Evolutionary conservation across 2,888 invertebrate species (phyloP).

Genomic region (Proisotoma minuta): DNA sequence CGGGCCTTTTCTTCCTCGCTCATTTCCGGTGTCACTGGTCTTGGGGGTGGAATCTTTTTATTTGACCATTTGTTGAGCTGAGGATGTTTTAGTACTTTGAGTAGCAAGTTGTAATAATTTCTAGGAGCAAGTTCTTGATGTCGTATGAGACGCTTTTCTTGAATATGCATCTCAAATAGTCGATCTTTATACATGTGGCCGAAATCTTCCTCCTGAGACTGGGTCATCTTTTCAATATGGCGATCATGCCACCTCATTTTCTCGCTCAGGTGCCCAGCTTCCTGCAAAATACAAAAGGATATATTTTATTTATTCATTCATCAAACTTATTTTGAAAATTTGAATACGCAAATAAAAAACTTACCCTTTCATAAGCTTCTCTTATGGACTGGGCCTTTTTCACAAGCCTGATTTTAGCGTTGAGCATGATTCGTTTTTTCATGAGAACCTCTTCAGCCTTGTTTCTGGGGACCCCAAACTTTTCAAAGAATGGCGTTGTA

Average conservation of each 20-base stretch:
- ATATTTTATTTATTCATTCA: slow-evolving; percentile 2
- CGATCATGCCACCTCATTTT: slow-evolving; percentile 59
- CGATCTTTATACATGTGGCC: slow-evolving; percentile 56
- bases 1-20: slow-evolving; percentile 25
- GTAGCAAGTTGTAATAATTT: slow-evolving; percentile 35
- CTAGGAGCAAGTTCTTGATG: slow-evolving; percentile 58
- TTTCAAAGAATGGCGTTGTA: slow-evolving; percentile 45
- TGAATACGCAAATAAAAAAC: neutral
- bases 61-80: slow-evolving; percentile 40
- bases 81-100: slow-evolving; percentile 40
- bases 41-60: slow-evolving; percentile 33
- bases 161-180: slow-evolving; percentile 55
- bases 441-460: slow-evolving; percentile 40
- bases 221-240: slow-evolving; percentile 58
- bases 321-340: neutral
- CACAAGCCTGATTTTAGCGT: slow-evolving; percentile 39
- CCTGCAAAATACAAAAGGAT: slow-evolving; percentile 50
- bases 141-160: slow-evolving; percentile 61
- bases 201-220: slow-evolving; percentile 59
- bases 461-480: slow-evolving; percentile 36
- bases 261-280: slow-evolving; percentile 55
- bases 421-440: slow-evolving; percentile 43
- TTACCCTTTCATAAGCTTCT: slow-evolving; percentile 26
- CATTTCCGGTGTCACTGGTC: slow-evolving; percentile 9
- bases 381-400: slow-evolving; percentile 34